These are phyloP conservation scores for Accipiter cooperii DNA, from an alignment of 2,113 vertebrate genomes.

Conservation along the genomic window DNA sequence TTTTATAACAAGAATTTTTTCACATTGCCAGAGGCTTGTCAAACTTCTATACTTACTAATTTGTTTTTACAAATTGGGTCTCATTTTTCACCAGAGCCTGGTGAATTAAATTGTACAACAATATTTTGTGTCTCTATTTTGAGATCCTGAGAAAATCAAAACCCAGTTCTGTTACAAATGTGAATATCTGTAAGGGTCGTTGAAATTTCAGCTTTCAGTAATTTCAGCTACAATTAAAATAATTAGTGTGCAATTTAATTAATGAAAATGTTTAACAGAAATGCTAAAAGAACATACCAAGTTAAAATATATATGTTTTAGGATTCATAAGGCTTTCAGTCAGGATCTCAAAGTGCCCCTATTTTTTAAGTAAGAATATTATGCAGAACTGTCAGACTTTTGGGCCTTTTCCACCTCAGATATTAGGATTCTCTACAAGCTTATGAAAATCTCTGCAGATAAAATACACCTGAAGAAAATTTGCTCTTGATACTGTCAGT, in stretches of 20 bases:
- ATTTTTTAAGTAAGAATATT: neutral
- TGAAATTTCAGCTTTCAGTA: neutral
- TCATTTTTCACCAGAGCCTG: neutral
- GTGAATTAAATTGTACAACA: neutral
- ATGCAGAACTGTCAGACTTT: neutral
- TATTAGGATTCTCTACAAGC: neutral
- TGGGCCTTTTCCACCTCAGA: neutral
- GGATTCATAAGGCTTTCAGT: neutral
- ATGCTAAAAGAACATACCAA: neutral
- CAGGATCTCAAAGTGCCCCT: neutral
- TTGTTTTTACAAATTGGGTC: neutral
- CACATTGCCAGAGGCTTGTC: neutral
- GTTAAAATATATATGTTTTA: neutral
- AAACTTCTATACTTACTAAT: neutral
- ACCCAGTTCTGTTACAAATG: neutral
- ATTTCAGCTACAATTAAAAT: neutral
- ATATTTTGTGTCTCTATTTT: neutral
- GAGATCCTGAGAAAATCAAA: neutral
- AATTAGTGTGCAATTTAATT: neutral
- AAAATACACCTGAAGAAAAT: neutral
- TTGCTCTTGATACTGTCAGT: neutral
- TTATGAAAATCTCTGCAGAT: neutral
- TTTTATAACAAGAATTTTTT: neutral
- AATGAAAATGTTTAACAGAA: neutral
- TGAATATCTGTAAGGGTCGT: neutral